phyloP scores from a whole-genome alignment of 2,888 invertebrate genomes.

The Thyatira batis region DNA sequence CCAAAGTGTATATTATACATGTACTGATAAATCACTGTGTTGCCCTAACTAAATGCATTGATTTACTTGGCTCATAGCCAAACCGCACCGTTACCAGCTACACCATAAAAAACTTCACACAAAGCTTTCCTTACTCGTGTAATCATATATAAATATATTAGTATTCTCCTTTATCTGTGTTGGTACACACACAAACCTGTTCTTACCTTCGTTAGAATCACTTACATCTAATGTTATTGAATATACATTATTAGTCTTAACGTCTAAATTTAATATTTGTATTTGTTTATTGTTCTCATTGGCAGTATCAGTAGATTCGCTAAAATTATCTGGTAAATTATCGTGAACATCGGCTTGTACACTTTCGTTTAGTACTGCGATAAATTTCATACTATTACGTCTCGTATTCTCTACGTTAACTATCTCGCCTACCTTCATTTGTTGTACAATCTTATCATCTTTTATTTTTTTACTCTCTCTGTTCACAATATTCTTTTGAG shows the following conservation, averaged over 20 bases:
- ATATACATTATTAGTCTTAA: slow-evolving; percentile 77
- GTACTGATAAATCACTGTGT: slow-evolving; percentile 13
- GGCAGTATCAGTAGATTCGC: slow-evolving; percentile 31
- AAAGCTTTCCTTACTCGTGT: slow-evolving; percentile 77
- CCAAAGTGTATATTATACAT: background rate
- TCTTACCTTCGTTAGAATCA: slow-evolving; percentile 59
- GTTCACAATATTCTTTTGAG: slow-evolving; percentile 63
- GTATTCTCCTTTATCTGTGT: slow-evolving; percentile 62
- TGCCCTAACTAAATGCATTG: slow-evolving; percentile 46
- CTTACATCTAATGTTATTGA: slow-evolving; percentile 76
- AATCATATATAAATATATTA: slow-evolving; percentile 80
- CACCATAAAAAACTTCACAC: slow-evolving; percentile 43
- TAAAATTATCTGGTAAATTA: slow-evolving; percentile 26
- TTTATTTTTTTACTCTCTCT: slow-evolving; percentile 66
- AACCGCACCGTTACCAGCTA: slow-evolving; percentile 21
- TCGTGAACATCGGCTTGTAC: slow-evolving; percentile 54
- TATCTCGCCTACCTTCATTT: slow-evolving; percentile 71
- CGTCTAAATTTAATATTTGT: slow-evolving; percentile 79
- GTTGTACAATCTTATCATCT: slow-evolving; percentile 54
- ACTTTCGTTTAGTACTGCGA: slow-evolving; percentile 66
- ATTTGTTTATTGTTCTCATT: slow-evolving; percentile 77
- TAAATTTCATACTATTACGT: slow-evolving; percentile 76
- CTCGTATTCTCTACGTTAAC: slow-evolving; percentile 73
- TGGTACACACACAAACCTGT: slow-evolving; percentile 74
- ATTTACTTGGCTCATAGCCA: slow-evolving; percentile 50